Percentiles rank a stretch among this genome's conserved stretches.
Evolutionary conservation across 2,113 vertebrate species (phyloP).

Genomic region (Machaerirhynchus nigripectus): DNA sequence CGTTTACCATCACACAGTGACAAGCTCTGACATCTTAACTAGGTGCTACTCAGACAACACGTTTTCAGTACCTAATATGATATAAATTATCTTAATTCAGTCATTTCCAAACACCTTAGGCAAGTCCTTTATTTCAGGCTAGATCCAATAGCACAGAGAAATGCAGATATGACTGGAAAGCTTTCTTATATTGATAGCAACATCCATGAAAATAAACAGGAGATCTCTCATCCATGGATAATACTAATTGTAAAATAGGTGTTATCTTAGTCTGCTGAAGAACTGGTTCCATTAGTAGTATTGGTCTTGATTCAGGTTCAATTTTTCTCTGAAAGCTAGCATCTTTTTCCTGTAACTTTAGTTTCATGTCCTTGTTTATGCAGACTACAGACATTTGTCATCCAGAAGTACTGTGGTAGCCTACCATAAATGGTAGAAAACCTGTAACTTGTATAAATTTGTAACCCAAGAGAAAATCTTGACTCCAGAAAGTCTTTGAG

Average conservation of each 20-base stretch:
- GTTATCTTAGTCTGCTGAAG: background rate
- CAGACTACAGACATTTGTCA: background rate
- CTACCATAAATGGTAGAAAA: background rate
- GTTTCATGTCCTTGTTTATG: background rate
- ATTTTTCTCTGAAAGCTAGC: background rate
- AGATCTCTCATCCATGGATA: background rate
- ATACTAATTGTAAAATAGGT: background rate
- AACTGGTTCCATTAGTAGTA: background rate
- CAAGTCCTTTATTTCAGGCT: background rate
- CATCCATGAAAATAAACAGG: background rate
- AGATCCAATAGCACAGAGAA: background rate
- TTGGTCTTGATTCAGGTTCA: background rate
- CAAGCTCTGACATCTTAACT: slow-evolving; percentile 3
- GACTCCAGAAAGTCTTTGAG: too few relatives aligned
- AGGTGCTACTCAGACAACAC: background rate
- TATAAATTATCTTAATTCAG: background rate
- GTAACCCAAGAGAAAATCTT: background rate
- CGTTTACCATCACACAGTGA: background rate
- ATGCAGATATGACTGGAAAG: background rate
- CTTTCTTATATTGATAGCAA: background rate
- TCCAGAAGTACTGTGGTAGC: background rate
- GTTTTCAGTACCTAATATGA: background rate
- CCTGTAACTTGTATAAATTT: background rate
- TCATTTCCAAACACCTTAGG: background rate
- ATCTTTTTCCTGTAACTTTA: background rate